Base-by-base conservation (phyloP, 30 jellyfish, hydroid and myxozoan genomes). In the Rhopilema esculentum region DNA sequence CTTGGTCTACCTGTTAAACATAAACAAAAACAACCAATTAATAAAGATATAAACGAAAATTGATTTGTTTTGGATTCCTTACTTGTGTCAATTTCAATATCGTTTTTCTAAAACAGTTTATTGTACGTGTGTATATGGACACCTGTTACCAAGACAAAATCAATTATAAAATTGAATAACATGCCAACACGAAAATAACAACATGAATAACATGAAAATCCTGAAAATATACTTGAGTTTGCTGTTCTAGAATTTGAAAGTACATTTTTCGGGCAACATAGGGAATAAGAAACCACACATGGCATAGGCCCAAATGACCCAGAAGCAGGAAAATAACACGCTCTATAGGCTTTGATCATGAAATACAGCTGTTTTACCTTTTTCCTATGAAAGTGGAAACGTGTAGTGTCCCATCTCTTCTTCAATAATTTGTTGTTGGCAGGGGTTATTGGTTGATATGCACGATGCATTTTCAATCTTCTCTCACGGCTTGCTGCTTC, bases 361-460 rank as follows among this genome's bases (percentile, higher is more conserved):
- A 12, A 12, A 40, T 40, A 40, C 57, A 2, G 12, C 9, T 2
- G 6, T 2, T 40, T 63, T 75, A 94, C 99, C 99, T 89, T 94
- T 77, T 85, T 84, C 73, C 99, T 73, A 80, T 94, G 99, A 20
- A 57, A 85, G 63, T 89, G 95, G 75, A 84, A 94, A 25, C 97
- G 80, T 66, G 97, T 72, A 75, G 88, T 85, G 75, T 94, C 99
- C 99, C 99, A 94, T 85, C 97, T 86, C 79, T 88, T 80, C 87
- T 85, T 94, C 69, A 94, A 66, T 50, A 94, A 66, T 66, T 94
- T 94, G 84, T 94, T 94, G 68, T 94, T 90, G 33, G 99, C 99
- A 19, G 99, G 99, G 25, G 99, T 94, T 49, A 94, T 94, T 16
- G 99, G 97, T 28, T 94, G 99, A 69, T 94, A 94, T n/a, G 99